These are phyloP conservation scores for Phoenicopterus ruber DNA, from an alignment of 2,113 vertebrate species.

Conservation along the genomic window DNA sequence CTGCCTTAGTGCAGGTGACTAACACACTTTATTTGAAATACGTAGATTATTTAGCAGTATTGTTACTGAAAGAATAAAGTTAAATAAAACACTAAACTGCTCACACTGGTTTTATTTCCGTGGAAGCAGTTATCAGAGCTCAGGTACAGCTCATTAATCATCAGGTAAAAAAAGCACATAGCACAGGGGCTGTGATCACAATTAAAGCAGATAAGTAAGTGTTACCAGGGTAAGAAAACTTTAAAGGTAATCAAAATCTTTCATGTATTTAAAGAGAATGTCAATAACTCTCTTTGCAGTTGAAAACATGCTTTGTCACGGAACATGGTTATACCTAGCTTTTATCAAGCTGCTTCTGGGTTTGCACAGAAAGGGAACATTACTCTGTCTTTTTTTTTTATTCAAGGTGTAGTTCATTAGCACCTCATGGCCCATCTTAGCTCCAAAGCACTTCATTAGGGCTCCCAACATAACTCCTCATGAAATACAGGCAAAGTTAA, in stretches of 20 bases:
- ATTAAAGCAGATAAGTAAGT: background rate
- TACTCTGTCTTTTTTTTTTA: background rate
- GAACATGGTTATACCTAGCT: background rate
- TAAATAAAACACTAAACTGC: slow-evolving; percentile 26
- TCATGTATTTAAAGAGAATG: background rate
- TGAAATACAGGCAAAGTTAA: background rate
- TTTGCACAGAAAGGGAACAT: background rate
- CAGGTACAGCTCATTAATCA: background rate
- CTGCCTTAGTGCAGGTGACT: background rate
- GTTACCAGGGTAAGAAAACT: background rate
- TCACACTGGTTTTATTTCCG: slow-evolving; percentile 19
- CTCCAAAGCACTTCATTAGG: background rate
- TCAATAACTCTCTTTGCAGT: background rate
- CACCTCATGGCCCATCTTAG: background rate
- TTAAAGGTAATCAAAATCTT: background rate
- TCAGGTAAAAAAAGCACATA: background rate
- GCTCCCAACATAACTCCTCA: background rate
- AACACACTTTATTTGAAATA: background rate
- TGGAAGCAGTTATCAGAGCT: background rate
- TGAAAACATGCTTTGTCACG: background rate
- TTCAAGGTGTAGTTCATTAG: background rate
- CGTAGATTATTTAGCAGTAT: background rate
- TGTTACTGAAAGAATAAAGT: slow-evolving; percentile 45
- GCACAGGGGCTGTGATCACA: background rate
- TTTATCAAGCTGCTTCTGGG: background rate